Evolutionary conservation across 2,797 vertebrate species (phyloP).

Genomic region (Syndactyla subalaris): DNA sequence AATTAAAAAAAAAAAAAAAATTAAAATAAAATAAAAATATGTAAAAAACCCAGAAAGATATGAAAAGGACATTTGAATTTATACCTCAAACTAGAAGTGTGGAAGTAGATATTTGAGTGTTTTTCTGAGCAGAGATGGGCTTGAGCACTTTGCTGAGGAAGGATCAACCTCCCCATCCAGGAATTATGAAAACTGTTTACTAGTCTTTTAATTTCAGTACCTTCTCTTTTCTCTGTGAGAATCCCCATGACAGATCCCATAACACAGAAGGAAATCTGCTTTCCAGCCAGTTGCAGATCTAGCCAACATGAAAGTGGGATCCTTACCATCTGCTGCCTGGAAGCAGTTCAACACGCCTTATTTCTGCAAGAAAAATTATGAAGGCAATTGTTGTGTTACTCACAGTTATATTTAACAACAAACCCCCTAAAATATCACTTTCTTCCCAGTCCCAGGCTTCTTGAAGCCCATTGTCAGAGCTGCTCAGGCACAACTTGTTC

Average conservation of each 20-base stretch:
- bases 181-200: background rate
- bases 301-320: background rate
- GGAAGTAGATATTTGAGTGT: background rate
- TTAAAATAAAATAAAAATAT: background rate
- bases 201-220: background rate
- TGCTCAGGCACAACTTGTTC: background rate
- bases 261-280: slow-evolving; percentile 15
- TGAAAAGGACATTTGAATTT: background rate
- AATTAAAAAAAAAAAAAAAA: no score
- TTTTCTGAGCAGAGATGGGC: background rate
- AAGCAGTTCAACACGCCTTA: slow-evolving; percentile 13
- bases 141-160: background rate
- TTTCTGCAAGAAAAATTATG: background rate
- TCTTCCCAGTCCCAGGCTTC: background rate
- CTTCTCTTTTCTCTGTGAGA: background rate
- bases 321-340: slow-evolving; percentile 43
- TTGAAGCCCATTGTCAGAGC: background rate
- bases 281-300: background rate
- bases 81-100: background rate
- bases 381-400: background rate
- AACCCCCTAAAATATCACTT: background rate
- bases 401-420: slow-evolving; percentile 11
- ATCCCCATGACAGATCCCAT: background rate
- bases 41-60: background rate
- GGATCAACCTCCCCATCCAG: background rate